These are phyloP conservation scores for Corythoichthys intestinalis DNA, from an alignment of 2,113 vertebrate species.

Conservation along the genomic window DNA sequence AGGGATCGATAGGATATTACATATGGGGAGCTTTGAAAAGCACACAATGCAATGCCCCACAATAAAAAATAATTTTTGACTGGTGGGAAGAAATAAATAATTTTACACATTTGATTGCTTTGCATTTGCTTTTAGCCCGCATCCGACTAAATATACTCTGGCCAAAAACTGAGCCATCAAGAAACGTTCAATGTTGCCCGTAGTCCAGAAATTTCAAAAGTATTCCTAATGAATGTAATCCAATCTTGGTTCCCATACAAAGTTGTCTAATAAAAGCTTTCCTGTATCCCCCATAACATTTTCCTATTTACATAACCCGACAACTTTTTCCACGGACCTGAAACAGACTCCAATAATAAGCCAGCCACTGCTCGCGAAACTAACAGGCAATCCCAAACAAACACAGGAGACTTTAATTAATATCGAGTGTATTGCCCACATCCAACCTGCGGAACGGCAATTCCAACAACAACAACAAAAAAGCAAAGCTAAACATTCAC, in stretches of 20 bases:
- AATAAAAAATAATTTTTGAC: too few species aligned
- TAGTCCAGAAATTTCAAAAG: not conserved
- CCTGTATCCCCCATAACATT: constrained; percentile 42
- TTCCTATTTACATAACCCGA: constrained; percentile 53
- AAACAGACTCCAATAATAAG: constrained; percentile 45
- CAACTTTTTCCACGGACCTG: constrained; percentile 37
- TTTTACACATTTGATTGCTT: too few species aligned
- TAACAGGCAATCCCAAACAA: constrained; percentile 45
- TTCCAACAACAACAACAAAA: constrained; percentile 40
- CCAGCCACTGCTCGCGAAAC: constrained; percentile 23
- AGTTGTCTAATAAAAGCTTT: constrained; percentile 15
- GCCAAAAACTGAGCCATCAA: too few species aligned
- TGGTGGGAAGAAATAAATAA: too few species aligned
- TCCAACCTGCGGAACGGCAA: constrained; percentile 22
- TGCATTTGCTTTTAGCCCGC: too few species aligned
- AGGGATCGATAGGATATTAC: too few species aligned
- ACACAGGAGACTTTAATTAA: constrained; percentile 61
- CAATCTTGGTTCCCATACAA: constrained; percentile 35
- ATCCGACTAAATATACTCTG: too few species aligned
- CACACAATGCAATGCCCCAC: too few species aligned
- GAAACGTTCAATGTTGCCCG: too few species aligned
- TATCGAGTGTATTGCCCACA: constrained; percentile 40
- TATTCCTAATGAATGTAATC: not conserved
- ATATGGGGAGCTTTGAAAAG: too few species aligned
- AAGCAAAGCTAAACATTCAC: constrained; percentile 40